These are phyloP conservation scores for Venusia cambrica DNA, from an alignment of 2,888 invertebrate species.

Conservation along the genomic window DNA sequence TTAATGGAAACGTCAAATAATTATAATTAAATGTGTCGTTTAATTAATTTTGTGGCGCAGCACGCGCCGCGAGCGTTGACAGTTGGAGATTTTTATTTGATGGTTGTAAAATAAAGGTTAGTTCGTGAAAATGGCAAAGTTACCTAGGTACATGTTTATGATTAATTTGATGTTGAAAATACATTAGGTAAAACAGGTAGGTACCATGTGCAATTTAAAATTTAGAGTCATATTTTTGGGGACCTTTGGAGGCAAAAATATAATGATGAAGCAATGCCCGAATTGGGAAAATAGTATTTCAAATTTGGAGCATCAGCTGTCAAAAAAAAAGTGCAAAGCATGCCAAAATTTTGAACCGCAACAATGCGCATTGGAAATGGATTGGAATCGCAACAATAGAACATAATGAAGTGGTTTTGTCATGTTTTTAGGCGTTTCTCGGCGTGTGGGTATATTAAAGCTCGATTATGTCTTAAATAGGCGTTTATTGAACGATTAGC, in stretches of 20 bases:
- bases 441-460: slow-evolving; percentile 67
- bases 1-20: slow-evolving; percentile 61
- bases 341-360: slow-evolving; percentile 35
- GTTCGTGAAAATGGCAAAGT: too few relatives aligned
- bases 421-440: slow-evolving; percentile 46
- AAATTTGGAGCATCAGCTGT: slow-evolving; percentile 14
- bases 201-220: too few relatives aligned
- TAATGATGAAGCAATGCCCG: slow-evolving; percentile 7
- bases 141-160: too few relatives aligned
- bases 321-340: slow-evolving; percentile 30
- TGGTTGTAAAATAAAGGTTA: too few relatives aligned
- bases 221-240: too few relatives aligned
- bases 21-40: slow-evolving; percentile 58
- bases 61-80: slow-evolving; percentile 30
- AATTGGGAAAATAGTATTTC: slow-evolving; percentile 14
- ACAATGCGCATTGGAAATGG: slow-evolving; percentile 58
- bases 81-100: slow-evolving; percentile 21
- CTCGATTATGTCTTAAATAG: slow-evolving; percentile 71
- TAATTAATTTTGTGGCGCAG: slow-evolving; percentile 42
- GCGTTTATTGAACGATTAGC: slow-evolving; percentile 70
- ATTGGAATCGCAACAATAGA: slow-evolving; percentile 62
- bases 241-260: too few relatives aligned
- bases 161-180: too few relatives aligned
- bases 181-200: too few relatives aligned
- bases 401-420: slow-evolving; percentile 60